Conservation (phyloP, 2,113 vertebrate genomes). For the Pimephales promelas region DNA sequence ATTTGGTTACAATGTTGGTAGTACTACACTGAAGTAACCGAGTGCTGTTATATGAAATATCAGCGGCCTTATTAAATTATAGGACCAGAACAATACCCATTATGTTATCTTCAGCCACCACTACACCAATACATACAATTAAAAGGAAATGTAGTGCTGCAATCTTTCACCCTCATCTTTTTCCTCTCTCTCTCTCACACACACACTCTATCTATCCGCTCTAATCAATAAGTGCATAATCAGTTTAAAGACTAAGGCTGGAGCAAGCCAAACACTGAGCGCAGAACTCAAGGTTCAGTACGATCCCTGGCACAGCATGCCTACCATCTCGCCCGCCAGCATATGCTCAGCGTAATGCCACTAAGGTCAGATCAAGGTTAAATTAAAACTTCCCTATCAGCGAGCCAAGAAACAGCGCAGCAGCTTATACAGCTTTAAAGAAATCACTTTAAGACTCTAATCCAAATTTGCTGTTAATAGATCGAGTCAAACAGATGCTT, state of each 20-base stretch:
- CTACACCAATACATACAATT: neutral
- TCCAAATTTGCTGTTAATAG: neutral
- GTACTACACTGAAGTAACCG: neutral
- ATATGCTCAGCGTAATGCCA: conserved; percentile 9
- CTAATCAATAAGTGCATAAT: conserved; percentile 49
- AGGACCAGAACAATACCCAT: neutral
- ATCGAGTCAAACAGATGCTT: neutral
- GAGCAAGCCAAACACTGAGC: conserved; percentile 27
- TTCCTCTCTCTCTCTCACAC: no score
- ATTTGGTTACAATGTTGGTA: neutral
- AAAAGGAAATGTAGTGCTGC: conserved; percentile 7
- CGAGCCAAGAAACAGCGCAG: neutral
- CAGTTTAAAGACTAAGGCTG: conserved; percentile 39
- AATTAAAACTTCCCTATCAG: conserved; percentile 20
- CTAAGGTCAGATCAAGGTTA: conserved; percentile 34
- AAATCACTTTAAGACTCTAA: neutral
- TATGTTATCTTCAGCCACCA: neutral
- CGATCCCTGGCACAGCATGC: neutral
- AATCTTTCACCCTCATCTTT: neutral
- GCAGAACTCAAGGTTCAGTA: conserved; percentile 15
- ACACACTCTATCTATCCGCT: conserved; percentile 22
- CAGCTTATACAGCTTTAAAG: neutral
- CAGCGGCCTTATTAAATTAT: neutral
- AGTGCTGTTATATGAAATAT: neutral
- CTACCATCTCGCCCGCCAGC: neutral